Percentiles rank a stretch among this genome's conserved stretches.
These are phyloP conservation scores for Galerucella pusilla DNA, from an alignment of 2,888 invertebrate genomes.

Conservation along the genomic window DNA sequence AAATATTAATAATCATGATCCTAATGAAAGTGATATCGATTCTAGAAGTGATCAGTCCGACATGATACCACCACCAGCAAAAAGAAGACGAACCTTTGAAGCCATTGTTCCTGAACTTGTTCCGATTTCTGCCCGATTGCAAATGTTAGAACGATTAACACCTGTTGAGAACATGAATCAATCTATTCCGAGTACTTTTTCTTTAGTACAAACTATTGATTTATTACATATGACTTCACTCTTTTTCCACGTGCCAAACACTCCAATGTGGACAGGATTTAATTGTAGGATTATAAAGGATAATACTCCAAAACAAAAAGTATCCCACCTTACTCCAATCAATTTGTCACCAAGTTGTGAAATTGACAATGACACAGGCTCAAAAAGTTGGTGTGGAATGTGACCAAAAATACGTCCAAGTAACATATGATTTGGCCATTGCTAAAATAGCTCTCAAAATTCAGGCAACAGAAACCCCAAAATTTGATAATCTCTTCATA, in stretches of 20 bases:
- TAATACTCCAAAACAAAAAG: slow-evolving; percentile 46
- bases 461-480: slow-evolving; percentile 47
- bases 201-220: slow-evolving; percentile 34
- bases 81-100: slow-evolving; percentile 39
- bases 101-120: slow-evolving; percentile 27
- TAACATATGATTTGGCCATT: slow-evolving; percentile 57
- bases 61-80: slow-evolving; percentile 25
- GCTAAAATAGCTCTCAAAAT: slow-evolving; percentile 52
- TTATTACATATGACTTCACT: slow-evolving; percentile 47
- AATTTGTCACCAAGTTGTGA: slow-evolving; percentile 54
- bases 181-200: slow-evolving; percentile 4
- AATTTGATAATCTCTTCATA: slow-evolving; percentile 56
- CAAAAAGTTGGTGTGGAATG: slow-evolving; percentile 48
- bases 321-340: slow-evolving; percentile 54
- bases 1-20: no score
- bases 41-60: slow-evolving; percentile 21
- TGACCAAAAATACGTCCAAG: slow-evolving; percentile 45
- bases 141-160: slow-evolving; percentile 21
- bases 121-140: slow-evolving; percentile 23
- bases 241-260: slow-evolving; percentile 46
- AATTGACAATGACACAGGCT: slow-evolving; percentile 49
- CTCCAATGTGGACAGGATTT: slow-evolving; percentile 56
- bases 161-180: slow-evolving; percentile 5
- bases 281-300: slow-evolving; percentile 49
- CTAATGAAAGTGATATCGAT: no score